Conservation (phyloP, 2,888 invertebrate genomes). For the Odontothrips loti region DNA sequence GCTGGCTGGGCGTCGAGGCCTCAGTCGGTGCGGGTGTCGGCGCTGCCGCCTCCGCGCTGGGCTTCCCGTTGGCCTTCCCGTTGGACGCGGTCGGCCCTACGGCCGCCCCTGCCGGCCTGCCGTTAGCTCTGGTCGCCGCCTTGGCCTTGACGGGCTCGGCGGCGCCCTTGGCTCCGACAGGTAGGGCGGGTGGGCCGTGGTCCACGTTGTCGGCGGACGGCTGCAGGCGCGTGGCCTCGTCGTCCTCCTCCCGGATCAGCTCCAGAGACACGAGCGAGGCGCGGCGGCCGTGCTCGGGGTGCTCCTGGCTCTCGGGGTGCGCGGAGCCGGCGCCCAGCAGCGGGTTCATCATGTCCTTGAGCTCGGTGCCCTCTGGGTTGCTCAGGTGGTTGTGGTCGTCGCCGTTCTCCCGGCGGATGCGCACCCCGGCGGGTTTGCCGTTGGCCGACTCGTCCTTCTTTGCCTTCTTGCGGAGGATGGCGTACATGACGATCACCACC, state of each 20-base stretch:
- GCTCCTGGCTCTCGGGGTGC: neutral
- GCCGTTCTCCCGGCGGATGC: neutral
- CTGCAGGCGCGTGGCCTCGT: neutral
- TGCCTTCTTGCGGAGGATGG: neutral
- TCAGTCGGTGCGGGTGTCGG: neutral
- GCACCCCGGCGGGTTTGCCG: neutral
- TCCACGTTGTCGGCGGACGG: neutral
- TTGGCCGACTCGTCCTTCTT: neutral
- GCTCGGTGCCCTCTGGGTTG: neutral
- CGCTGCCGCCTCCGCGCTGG: neutral
- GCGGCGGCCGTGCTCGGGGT: constrained; percentile 1
- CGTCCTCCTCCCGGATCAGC: constrained; percentile 16
- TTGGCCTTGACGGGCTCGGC: neutral
- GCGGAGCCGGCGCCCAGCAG: neutral
- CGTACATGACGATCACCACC: neutral
- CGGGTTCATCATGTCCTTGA: constrained; percentile 17
- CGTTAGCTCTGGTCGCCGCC: neutral
- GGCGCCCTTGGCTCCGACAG: neutral
- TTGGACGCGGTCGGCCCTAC: neutral
- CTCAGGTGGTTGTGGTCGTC: neutral
- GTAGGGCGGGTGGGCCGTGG: neutral
- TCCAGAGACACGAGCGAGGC: neutral
- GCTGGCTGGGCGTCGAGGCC: neutral
- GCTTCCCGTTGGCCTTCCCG: neutral
- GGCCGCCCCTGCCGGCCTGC: neutral